Base-by-base conservation (phyloP, 2,113 vertebrate species). In the Gobiocypris rarus region DNA sequence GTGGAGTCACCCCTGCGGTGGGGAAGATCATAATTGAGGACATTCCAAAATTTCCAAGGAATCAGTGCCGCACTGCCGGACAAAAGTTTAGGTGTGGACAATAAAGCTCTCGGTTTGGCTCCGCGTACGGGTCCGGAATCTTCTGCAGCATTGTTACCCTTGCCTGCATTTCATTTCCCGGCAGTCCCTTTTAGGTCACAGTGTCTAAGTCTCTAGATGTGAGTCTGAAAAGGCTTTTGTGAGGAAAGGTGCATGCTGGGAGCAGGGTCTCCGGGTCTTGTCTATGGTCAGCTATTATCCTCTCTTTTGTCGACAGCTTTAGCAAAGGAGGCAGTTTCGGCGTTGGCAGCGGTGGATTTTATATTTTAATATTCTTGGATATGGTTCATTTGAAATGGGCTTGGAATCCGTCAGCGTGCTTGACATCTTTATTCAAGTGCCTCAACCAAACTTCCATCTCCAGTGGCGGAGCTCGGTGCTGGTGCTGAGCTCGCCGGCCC, bases 361-460 rank as follows among this genome's bases (percentile, higher is more conserved):
- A 89, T 82, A 93, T 95, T 94, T 91, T 91, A 88, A 87, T 91
- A 88, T 56, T 31, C 88, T 88, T 85, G 90, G 87, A 90, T 89
- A 81, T 91, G 88, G 91, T 90, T 89, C 88, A 87, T 87, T 88
- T 90, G 91, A 91, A 96, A 95, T 92, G 91, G 89, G 89, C 90
- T 85, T 90, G 90, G 91, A 94, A 93, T 93, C 90, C 90, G 92
- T 87, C 90, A 89, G 92, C 90, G 91, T 83, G 86, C 94, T 94
- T 96, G 92, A 96, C 94, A 93, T 95, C 93, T 96, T 94, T 91
- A 94, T 95, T 94, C 91, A 88, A 86, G 84, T 91, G 86, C 86
- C 88, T 86, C 90, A 75, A n/a, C 48, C 34, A 80, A 67, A 86
- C 73, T 63, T 50, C 24, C 52, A 61, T 69, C 70, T 74, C 41